A percentile compares a stretch with the other conserved stretches of the same genome.
phyloP scores from a whole-genome alignment of 1,140 invertebrate species.

The Caerostris extrusa region DNA sequence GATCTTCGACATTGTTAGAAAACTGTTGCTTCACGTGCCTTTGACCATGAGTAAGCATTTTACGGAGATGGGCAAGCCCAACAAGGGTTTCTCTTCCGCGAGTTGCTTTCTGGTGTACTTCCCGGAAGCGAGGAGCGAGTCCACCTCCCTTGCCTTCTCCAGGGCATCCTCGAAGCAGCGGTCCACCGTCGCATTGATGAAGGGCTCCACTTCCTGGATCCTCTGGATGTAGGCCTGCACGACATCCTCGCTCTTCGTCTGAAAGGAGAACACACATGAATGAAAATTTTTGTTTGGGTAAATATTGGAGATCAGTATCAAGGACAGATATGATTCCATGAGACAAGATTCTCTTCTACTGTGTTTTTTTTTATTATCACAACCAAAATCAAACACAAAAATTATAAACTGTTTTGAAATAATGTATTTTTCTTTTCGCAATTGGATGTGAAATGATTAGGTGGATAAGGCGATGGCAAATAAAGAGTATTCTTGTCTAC shows the following conservation, averaged over 20 bases:
- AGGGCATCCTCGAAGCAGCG: slow-evolving; percentile 79
- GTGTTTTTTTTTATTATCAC: too few species aligned
- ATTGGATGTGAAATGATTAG: too few species aligned
- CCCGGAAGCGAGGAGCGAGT: slow-evolving; percentile 71
- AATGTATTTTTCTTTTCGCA: too few species aligned
- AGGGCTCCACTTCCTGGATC: slow-evolving; percentile 89
- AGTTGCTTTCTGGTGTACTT: slow-evolving; percentile 79
- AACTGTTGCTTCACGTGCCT: slow-evolving; percentile 11
- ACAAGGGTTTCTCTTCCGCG: slow-evolving; percentile 77
- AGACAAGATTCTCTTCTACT: too few species aligned
- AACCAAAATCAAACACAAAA: too few species aligned
- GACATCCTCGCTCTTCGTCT: slow-evolving; percentile 90
- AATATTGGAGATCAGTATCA: too few species aligned
- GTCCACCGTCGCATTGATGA: slow-evolving; percentile 81
- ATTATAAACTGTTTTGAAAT: too few species aligned
- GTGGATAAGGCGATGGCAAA: too few species aligned
- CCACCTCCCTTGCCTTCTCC: slow-evolving; percentile 79
- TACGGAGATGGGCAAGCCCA: slow-evolving; percentile 78
- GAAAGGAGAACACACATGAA: slow-evolving; percentile 79
- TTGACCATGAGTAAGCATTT: slow-evolving; percentile 78
- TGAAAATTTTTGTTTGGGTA: too few species aligned
- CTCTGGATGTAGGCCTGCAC: slow-evolving; percentile 89
- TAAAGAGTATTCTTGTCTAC: too few species aligned
- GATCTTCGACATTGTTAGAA: too few species aligned
- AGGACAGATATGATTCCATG: too few species aligned